Conservation (phyloP, 2,888 invertebrate species). For the Brachynemurus nebulosus region DNA sequence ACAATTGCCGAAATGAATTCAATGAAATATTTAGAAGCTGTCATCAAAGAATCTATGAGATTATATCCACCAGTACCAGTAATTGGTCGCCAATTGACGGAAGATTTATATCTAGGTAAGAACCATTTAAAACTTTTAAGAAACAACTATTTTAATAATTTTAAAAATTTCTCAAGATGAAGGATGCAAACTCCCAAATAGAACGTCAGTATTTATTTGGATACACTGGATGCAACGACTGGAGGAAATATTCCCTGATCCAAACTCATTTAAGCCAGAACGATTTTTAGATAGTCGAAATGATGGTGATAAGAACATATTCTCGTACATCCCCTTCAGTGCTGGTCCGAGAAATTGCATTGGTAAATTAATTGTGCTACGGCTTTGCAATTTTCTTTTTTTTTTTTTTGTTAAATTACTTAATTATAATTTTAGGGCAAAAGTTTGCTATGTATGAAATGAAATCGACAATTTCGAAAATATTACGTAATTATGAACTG, state of each 20-base stretch:
- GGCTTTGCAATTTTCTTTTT: no score
- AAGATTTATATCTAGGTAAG: constrained; percentile 2
- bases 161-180: not conserved
- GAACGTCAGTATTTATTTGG: no score
- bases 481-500: constrained; percentile 6
- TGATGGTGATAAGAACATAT: not conserved
- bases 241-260: constrained; percentile 1
- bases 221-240: not conserved
- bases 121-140: not conserved
- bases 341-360: constrained; percentile 6
- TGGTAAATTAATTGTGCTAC: no score
- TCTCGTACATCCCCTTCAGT: constrained; percentile 2
- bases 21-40: not conserved
- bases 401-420: no score
- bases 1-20: not conserved
- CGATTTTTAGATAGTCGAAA: not conserved
- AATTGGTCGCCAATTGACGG: not conserved
- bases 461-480: constrained; percentile 6
- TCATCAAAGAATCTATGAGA: constrained; percentile 2
- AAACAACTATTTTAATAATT: no score
- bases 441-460: constrained; percentile 8
- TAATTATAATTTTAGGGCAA: constrained; percentile 5
- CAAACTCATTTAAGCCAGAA: constrained; percentile 1
- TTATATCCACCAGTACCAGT: constrained; percentile 4
- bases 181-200: no score